These are phyloP conservation scores for Phalangium opilio DNA, from an alignment of 2,888 invertebrate species.

Conservation along the genomic window DNA sequence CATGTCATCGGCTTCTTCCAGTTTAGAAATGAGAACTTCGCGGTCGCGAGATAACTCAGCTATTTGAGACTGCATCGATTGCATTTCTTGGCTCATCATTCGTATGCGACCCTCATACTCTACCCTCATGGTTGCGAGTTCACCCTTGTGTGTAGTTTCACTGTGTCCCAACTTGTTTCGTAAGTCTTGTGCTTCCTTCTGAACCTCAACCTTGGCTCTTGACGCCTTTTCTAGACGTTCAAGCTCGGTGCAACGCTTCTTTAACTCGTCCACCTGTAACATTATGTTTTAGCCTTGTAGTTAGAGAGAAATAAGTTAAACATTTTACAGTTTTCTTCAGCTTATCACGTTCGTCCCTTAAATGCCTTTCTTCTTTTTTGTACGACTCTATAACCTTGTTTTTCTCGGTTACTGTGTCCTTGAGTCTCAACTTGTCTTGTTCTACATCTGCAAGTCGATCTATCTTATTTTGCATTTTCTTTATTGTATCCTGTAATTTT, in stretches of 20 bases:
- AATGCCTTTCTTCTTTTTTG: constrained; percentile 48
- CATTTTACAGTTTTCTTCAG: constrained; percentile 17
- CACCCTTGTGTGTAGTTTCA: constrained; percentile 57
- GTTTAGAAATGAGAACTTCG: constrained; percentile 75
- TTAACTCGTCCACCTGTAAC: constrained; percentile 55
- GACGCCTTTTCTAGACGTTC: constrained; percentile 72
- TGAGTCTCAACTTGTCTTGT: constrained; percentile 51
- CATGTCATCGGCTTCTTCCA: constrained; percentile 61
- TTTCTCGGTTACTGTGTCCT: constrained; percentile 53
- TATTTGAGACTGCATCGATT: constrained; percentile 61
- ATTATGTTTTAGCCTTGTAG: background rate
- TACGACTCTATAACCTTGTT: constrained; percentile 54
- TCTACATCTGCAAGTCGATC: constrained; percentile 27
- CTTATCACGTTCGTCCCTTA: constrained; percentile 50
- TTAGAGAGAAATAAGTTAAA: too few species aligned
- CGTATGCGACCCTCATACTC: constrained; percentile 71
- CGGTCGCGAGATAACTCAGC: constrained; percentile 68
- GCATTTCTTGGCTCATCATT: constrained; percentile 63
- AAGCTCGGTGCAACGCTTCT: constrained; percentile 42
- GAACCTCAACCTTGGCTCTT: constrained; percentile 60
- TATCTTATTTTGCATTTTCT: constrained; percentile 31
- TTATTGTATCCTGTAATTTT: constrained; percentile 34
- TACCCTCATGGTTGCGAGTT: constrained; percentile 61
- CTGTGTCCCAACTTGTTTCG: constrained; percentile 13
- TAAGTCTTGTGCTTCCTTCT: constrained; percentile 45